Evolutionary conservation across 2,888 invertebrate species (phyloP).

Genomic region (Pasiphila rectangulata): DNA sequence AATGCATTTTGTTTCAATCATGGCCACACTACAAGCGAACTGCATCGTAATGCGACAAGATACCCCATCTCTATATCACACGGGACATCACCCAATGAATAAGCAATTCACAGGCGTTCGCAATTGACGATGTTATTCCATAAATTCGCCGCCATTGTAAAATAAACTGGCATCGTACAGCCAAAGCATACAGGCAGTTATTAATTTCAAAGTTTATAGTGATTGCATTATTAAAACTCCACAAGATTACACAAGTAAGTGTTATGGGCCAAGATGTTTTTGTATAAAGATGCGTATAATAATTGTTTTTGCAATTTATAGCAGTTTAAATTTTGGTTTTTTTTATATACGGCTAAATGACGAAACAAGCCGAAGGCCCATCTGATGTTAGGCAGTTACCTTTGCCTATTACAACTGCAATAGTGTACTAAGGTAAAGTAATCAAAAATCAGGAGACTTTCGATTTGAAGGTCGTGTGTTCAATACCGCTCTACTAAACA

Average conservation of each 20-base stretch:
- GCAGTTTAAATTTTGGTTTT: too few relatives aligned
- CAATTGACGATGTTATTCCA: conserved; percentile 38
- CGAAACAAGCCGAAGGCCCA: too few relatives aligned
- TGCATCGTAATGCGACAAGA: conserved; percentile 29
- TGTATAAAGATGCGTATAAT: too few relatives aligned
- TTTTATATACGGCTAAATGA: too few relatives aligned
- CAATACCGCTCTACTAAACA: too few relatives aligned
- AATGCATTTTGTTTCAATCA: not conserved
- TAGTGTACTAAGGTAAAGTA: too few relatives aligned
- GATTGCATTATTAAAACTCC: conserved; percentile 28
- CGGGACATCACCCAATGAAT: conserved; percentile 38
- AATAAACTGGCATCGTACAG: conserved; percentile 34
- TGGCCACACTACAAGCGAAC: conserved; percentile 19
- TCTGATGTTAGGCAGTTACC: too few relatives aligned
- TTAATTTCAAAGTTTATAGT: conserved; percentile 25
- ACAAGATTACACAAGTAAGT: conserved; percentile 20
- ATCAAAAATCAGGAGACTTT: too few relatives aligned
- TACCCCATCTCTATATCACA: conserved; percentile 29
- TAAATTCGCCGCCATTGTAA: conserved; percentile 42
- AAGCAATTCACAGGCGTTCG: conserved; percentile 37
- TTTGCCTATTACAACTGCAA: too few relatives aligned
- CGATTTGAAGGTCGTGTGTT: too few relatives aligned
- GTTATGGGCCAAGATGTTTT: too few relatives aligned
- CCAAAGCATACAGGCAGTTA: conserved; percentile 9
- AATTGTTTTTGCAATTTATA: too few relatives aligned